Evolutionary conservation across 2,888 invertebrate species (phyloP), one percentile per base, ranked within the genome.

Genomic region (Archaeoteleia sp.): DNA sequence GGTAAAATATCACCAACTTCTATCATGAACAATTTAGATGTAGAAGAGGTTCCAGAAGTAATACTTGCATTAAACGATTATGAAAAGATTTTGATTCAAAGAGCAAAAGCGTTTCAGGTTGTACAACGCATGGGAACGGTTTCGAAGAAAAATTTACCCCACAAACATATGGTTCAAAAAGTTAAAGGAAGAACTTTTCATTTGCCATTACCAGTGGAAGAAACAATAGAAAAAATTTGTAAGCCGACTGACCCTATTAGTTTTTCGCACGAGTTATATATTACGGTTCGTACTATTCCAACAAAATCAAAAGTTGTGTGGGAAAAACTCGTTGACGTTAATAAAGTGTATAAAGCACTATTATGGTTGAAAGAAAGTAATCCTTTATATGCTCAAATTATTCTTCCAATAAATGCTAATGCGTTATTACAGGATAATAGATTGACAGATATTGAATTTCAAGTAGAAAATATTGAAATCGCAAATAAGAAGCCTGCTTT

Each of bases 41-140:
- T n/a, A n/a, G n/a, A n/a, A n/a, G n/a, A n/a, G n/a, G n/a, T n/a
- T n/a, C n/a, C n/a, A n/a, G n/a, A n/a, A n/a, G n/a, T n/a, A n/a
- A n/a, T n/a, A n/a, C n/a, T n/a, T n/a, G n/a, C n/a, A n/a, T n/a
- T n/a, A n/a, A n/a, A n/a, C n/a, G n/a, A n/a, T n/a, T 20, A 20
- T 60, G 73, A 80, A 66, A 74, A 70, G 65, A 69, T 74, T 7
- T 71, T 79, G 4, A 78, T 79, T 40, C 77, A 78, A 65, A 48
- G 75, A 62, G 79, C 79, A 9, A 82, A 80, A 74, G 78, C 82
- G 2, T 82, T 81, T 67, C 82, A 83, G 72, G 77, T 77, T 1
- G 70, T 82, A n/a, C 39, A 67, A 30, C 43, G 53, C 35, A 76
- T 82, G 74, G 73, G 67, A 37, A 72, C 81, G 4, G 80, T 83